Percentiles rank a stretch among this genome's conserved stretches.
phyloP scores from a whole-genome alignment of 2,888 invertebrate genomes.

The Synergus japonicus region DNA sequence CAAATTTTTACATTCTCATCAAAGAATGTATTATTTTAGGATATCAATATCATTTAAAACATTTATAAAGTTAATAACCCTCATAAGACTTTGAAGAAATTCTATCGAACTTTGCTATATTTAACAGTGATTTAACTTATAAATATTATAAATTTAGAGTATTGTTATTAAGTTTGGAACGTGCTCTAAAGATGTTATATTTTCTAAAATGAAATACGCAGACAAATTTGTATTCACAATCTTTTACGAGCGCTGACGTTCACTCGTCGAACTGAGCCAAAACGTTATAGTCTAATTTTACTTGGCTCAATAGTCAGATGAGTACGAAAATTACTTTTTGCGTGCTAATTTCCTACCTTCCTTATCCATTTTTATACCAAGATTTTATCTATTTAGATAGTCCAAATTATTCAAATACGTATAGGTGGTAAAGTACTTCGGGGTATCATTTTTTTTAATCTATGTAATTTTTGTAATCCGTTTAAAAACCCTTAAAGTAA shows the following conservation, averaged over 20 bases:
- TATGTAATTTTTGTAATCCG: not conserved
- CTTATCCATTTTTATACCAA: not conserved
- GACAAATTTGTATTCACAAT: constrained; percentile 24
- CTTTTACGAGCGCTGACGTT: constrained; percentile 21
- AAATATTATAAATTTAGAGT: not conserved
- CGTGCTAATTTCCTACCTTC: constrained; percentile 3
- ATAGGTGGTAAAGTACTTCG: not conserved
- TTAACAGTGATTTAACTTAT: not conserved
- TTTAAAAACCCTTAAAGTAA: not conserved
- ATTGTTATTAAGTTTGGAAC: not conserved
- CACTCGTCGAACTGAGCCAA: constrained; percentile 4
- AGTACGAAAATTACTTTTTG: constrained; percentile 15
- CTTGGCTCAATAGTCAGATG: constrained; percentile 17
- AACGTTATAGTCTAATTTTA: constrained; percentile 26
- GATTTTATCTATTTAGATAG: not conserved
- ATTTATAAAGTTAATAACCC: no score
- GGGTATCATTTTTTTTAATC: not conserved
- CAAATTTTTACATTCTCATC: no score
- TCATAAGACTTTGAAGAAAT: no score
- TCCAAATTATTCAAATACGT: not conserved
- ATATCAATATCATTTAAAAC: no score
- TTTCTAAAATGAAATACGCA: constrained; percentile 15
- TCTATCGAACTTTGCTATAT: no score
- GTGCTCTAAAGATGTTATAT: not conserved
- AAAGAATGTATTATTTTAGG: no score